Evolutionary conservation across 2,888 invertebrate genomes (phyloP).

Genomic region (Mactromeris polynyma): DNA sequence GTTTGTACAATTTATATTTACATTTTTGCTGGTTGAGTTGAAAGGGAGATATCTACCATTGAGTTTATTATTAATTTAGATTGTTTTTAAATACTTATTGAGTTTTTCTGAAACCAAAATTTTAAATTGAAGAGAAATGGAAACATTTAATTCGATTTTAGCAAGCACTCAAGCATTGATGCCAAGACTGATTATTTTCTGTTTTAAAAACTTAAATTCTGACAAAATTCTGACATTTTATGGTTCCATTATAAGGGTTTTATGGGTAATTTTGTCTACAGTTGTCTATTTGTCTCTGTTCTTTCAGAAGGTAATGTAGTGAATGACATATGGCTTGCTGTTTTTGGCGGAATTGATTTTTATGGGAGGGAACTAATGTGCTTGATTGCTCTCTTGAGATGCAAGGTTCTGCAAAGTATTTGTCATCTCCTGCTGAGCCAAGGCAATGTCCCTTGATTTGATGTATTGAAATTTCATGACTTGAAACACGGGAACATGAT

Average conservation of each 20-base stretch:
- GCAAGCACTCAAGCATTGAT: not conserved
- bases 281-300: conserved; percentile 15
- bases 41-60: no score
- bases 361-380: not conserved
- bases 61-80: no score
- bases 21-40: no score
- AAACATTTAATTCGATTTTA: not conserved
- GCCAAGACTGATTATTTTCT: not conserved
- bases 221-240: conserved; percentile 13
- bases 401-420: not conserved
- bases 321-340: conserved; percentile 2
- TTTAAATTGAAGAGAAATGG: not conserved
- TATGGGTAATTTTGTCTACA: not conserved
- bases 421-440: not conserved
- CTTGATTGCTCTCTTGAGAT: not conserved
- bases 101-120: no score
- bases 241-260: not conserved
- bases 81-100: no score
- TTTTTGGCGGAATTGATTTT: not conserved
- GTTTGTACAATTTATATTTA: no score
- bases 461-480: not conserved
- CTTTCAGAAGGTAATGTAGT: not conserved
- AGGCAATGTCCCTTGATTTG: not conserved
- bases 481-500: not conserved
- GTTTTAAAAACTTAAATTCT: not conserved